Conservation (phyloP, 2,113 vertebrate species). For the Amazona vittata region DNA sequence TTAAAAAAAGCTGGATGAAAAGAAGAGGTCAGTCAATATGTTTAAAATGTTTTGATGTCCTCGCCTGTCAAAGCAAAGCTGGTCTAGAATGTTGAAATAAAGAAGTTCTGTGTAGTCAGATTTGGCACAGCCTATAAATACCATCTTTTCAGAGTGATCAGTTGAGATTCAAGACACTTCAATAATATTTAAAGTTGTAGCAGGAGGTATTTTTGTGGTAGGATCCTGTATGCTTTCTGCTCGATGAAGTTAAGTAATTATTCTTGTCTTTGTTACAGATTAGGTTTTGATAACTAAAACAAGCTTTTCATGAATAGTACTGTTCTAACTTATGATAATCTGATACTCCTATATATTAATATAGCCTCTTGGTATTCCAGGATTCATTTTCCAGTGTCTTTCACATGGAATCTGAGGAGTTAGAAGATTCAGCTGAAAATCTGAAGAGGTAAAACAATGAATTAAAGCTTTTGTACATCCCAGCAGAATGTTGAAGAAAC, state of each 20-base stretch:
- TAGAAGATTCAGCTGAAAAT: constrained; percentile 75
- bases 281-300: neutral
- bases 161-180: neutral
- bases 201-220: neutral
- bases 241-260: neutral
- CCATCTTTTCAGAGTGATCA: neutral
- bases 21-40: neutral
- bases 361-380: constrained; percentile 72
- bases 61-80: neutral
- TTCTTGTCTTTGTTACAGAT: neutral
- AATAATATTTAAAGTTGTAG: neutral
- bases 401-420: constrained; percentile 92
- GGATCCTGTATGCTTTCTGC: neutral
- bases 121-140: neutral
- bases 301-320: neutral
- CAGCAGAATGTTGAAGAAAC: neutral
- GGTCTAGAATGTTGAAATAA: neutral
- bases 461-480: neutral
- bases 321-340: neutral
- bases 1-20: neutral
- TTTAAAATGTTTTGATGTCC: neutral
- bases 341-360: neutral
- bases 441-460: constrained; percentile 83
- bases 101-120: neutral
- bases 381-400: constrained; percentile 96